Evolutionary conservation across 92 coral and sea anemone species (phyloP), one percentile per base, ranked within the genome.

Genomic region (Porites divaricata): DNA sequence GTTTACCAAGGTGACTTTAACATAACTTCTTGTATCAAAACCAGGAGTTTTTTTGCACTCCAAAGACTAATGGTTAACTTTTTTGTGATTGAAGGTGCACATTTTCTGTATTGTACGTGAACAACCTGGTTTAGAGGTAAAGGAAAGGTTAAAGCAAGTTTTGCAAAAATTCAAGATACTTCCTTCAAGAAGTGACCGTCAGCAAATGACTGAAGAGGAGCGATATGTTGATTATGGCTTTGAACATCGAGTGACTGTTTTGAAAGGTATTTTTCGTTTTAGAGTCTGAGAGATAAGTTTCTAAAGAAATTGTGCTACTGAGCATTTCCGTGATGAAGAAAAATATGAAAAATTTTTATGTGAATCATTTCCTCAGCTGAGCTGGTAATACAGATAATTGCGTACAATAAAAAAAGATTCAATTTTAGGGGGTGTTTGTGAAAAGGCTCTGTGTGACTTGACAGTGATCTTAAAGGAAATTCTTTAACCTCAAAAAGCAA

Each of bases 31-130:
- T 11, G 14, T 54, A 54, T 54, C 59, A 54, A 54, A 54, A 54
- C 58, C 16, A 15, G 14, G 16, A 54, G 16, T 11, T 54, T 54
- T 54, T 11, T 54, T 54, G 59, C 4, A 4, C 10, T 11, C 14
- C 59, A 54, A 54, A 54, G 3, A 15, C 10, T 35, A 35, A 35
- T 35, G 45, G 45, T 35, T 35, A 35, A 35, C 4, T 35, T 35
- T 28, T 35, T 35, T 35, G 45, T 35, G 45, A 35, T 35, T 49
- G 4, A 41, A 94, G 98, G 98, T 94, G 50, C 95, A 94, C 65
- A 53, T 94, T 12, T 92, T 88, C 87, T 94, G 98, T 75, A 76
- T 90, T 12, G 98, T 94, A 48, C 95, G 98, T 23, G 98, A 94
- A 75, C 77, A 80, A 45, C 88, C 92, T 15, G 90, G 84, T 22